These are phyloP conservation scores for Dallia pectoralis DNA, from an alignment of 2,797 vertebrate species.

Conservation along the genomic window DNA sequence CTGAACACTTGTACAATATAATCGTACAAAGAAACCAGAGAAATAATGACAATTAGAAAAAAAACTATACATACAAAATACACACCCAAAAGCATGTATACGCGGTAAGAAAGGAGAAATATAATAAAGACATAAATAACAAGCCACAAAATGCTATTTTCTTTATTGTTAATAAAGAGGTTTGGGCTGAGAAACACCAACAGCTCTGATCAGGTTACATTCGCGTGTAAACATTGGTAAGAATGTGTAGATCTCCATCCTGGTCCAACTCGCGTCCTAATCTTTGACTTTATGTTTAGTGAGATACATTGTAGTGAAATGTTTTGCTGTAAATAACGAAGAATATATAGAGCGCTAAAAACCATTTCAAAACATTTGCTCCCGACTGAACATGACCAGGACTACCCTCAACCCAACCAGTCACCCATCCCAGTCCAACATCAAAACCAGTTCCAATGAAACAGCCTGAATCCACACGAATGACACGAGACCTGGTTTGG, in stretches of 20 bases:
- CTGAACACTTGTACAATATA: constrained; percentile 50
- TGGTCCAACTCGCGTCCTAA: constrained; percentile 25
- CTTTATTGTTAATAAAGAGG: constrained; percentile 63
- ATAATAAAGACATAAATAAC: constrained; percentile 40
- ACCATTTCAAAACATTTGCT: background rate
- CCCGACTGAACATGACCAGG: constrained; percentile 6
- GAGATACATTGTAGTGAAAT: background rate
- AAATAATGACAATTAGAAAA: background rate
- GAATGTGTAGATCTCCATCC: constrained; percentile 59
- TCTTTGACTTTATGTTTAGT: constrained; percentile 29
- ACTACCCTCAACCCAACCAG: constrained; percentile 13
- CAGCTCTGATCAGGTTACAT: constrained; percentile 71
- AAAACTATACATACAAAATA: constrained; percentile 52
- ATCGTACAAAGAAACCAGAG: constrained; percentile 47
- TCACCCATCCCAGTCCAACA: background rate
- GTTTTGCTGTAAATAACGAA: background rate
- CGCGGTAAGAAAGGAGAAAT: constrained; percentile 44
- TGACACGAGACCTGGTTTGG: background rate
- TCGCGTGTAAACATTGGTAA: constrained; percentile 74
- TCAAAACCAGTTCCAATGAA: background rate
- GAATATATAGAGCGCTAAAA: background rate
- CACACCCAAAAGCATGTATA: constrained; percentile 45
- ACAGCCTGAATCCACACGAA: background rate
- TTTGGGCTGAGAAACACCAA: constrained; percentile 60
- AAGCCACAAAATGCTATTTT: constrained; percentile 51